Evolutionary conservation across 2,888 invertebrate species (phyloP).

Genomic region (Coelinius sp.): DNA sequence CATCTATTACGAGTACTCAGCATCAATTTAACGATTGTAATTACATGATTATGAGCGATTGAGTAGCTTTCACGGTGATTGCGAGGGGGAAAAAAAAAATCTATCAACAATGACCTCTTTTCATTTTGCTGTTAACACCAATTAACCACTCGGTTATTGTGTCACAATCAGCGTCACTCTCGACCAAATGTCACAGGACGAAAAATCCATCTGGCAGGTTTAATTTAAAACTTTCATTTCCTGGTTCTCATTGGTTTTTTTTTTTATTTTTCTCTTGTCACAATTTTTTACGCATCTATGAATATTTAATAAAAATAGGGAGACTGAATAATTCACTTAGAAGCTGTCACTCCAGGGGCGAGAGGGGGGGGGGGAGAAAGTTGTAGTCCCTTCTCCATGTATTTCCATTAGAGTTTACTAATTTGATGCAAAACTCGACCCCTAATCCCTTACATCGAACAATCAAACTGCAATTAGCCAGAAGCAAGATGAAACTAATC

Average conservation of each 20-base stretch:
- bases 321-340: constrained; percentile 2
- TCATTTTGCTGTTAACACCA: constrained; percentile 3
- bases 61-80: background rate
- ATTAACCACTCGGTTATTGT: constrained; percentile 4
- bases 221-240: background rate
- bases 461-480: constrained; percentile 34
- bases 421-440: constrained; percentile 30
- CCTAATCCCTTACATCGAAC: constrained; percentile 21
- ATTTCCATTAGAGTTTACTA: constrained; percentile 34
- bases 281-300: background rate
- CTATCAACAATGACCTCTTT: background rate
- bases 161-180: background rate
- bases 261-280: background rate
- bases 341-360: background rate
- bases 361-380: background rate
- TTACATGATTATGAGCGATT: constrained; percentile 4
- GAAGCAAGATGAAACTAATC: constrained; percentile 27
- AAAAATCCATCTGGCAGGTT: constrained; percentile 8
- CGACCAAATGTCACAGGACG: background rate
- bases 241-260: background rate
- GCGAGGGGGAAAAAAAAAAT: background rate
- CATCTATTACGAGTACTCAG: constrained; percentile 8
- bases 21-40: constrained; percentile 12
- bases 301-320: background rate
- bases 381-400: constrained; percentile 15